Percentiles rank a stretch among this genome's conserved stretches.
phyloP scores from a whole-genome alignment of 2,113 vertebrate species.

The Chloropsis cyanopogon region DNA sequence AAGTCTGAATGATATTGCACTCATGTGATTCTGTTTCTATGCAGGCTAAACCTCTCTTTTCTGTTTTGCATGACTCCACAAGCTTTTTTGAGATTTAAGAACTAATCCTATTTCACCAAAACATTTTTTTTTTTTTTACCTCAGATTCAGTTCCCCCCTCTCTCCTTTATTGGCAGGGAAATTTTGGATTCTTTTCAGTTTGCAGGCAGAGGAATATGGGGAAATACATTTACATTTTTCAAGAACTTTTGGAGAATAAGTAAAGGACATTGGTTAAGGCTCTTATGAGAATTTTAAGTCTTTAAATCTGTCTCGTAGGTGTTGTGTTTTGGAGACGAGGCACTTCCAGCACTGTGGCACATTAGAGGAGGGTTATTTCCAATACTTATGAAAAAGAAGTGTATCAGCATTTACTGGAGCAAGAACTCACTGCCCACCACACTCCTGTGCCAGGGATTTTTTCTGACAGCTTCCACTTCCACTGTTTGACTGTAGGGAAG shows the following conservation, averaged over 20 bases:
- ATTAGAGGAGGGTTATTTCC: neutral
- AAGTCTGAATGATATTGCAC: constrained; percentile 59
- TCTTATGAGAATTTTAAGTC: neutral
- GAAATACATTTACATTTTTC: neutral
- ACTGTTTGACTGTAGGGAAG: neutral
- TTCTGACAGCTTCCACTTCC: neutral
- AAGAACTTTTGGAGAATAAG: neutral
- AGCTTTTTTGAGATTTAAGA: constrained; percentile 74
- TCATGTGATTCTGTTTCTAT: constrained; percentile 77
- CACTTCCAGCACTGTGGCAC: neutral
- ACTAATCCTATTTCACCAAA: constrained; percentile 79
- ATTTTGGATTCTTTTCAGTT: neutral
- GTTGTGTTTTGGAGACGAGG: neutral
- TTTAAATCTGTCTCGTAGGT: neutral
- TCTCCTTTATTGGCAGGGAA: neutral
- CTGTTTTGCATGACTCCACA: constrained; percentile 65
- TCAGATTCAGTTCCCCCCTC: neutral
- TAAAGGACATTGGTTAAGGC: neutral
- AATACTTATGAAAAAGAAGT: neutral
- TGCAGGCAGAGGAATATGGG: neutral
- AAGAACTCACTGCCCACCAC: neutral
- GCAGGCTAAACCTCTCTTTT: constrained; percentile 67
- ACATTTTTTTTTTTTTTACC: constrained; percentile 64
- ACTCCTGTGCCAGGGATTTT: neutral
- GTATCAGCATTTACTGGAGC: neutral